Evolutionary conservation across 1,140 invertebrate genomes (phyloP), one percentile per base, ranked within the genome.

Genomic region (Steinernema feltiae): DNA sequence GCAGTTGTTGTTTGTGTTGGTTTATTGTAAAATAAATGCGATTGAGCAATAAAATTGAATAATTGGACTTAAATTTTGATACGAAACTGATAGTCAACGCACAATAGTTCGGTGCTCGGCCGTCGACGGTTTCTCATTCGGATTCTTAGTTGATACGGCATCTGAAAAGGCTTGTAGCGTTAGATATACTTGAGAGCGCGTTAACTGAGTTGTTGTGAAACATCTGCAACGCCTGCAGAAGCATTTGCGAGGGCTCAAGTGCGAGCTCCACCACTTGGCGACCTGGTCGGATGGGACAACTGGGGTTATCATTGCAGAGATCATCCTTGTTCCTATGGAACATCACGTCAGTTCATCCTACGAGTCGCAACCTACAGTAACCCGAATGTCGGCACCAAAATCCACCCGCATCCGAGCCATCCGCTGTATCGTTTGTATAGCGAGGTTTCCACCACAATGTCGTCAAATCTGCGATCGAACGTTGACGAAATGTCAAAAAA

Each of bases 401-500:
- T 74, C 78, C 78, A 79, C 30, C 78, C 78, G 48, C 78, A 79
- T 35, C 78, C 78, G 41, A 79, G 74, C 75, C 78, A 78, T 1
- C 76, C 73, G 24, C 46, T 79, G 29, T 76, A 78, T 18, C 76
- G 41, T 29, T 79, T 79, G 69, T 76, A 78, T 27, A 78, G 48
- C 21, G 76, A 78, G 18, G 78, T 76, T 74, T 79, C 76, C 12
- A 79, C 78, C 0, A 53, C 41, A 1, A 79, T 48, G 15, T 76
- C 71, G 41, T 79, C 76, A 30, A 32, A 72, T 46, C 76, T 1
- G 15, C 3, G 72, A 7, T 32, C 24, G 21, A 12, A 24, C 32
- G 12, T 30, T 27, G 74, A 76, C 27, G 78, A 48, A 1, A 79
- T 24, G 53, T 79, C 78, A 21, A 78, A n/a, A 31, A 79, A 79